Conservation (phyloP, 2,888 invertebrate genomes). For the Belgica antarctica region DNA sequence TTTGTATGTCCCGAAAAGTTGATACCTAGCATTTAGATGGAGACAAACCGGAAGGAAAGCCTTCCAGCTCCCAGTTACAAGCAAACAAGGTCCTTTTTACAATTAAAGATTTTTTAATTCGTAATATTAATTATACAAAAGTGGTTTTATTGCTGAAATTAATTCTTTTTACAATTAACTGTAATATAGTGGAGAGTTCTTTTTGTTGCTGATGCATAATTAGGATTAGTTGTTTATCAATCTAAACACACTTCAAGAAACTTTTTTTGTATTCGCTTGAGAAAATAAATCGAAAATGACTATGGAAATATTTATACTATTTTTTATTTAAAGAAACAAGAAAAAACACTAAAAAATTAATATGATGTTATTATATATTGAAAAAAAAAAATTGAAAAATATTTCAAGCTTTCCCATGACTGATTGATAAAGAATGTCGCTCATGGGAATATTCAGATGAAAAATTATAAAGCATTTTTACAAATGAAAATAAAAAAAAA, state of each 20-base stretch:
- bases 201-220: slow-evolving; percentile 17
- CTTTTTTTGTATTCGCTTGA: not conserved
- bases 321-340: not conserved
- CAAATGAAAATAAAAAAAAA: not conserved
- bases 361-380: too few relatives aligned
- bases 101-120: not conserved
- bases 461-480: slow-evolving; percentile 25
- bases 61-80: slow-evolving; percentile 25
- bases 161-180: not conserved
- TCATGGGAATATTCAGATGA: not conserved
- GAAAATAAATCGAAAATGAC: slow-evolving; percentile 3
- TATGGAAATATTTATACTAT: slow-evolving; percentile 21
- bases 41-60: not conserved
- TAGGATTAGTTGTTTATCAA: not conserved
- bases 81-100: slow-evolving; percentile 38
- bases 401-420: not conserved
- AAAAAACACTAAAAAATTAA: slow-evolving; percentile 7
- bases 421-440: not conserved
- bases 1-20: not conserved
- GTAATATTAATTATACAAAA: not conserved
- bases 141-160: not conserved
- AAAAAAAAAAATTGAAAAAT: not conserved
- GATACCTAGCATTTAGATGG: not conserved
- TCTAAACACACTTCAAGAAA: slow-evolving; percentile 9
- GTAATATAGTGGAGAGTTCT: slow-evolving; percentile 10